Evolutionary conservation across 2,113 vertebrate genomes (phyloP).

Genomic region (Oceanodroma tethys): DNA sequence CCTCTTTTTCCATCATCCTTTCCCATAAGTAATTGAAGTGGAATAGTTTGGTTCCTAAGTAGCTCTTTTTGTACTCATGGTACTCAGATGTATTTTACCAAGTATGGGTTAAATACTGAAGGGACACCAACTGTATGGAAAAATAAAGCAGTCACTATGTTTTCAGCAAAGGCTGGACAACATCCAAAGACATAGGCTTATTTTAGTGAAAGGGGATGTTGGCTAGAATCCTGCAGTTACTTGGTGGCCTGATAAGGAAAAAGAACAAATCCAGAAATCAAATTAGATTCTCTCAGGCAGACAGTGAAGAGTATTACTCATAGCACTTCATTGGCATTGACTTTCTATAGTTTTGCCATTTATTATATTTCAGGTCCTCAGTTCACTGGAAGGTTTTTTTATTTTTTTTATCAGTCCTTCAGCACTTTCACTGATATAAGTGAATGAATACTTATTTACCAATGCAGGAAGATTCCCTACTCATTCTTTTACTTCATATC

Average conservation of each 20-base stretch:
- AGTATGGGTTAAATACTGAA: background rate
- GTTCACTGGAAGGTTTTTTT: background rate
- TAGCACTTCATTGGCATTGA: background rate
- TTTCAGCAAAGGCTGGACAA: slow-evolving; percentile 1
- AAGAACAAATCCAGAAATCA: slow-evolving; percentile 8
- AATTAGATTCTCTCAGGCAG: background rate
- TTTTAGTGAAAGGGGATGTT: background rate
- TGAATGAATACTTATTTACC: background rate
- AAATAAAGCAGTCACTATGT: background rate
- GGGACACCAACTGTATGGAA: background rate
- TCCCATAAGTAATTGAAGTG: background rate
- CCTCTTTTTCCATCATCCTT: background rate
- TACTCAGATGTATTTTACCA: background rate
- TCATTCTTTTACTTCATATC: background rate
- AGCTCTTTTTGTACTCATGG: background rate
- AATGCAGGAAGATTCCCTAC: background rate
- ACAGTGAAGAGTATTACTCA: background rate
- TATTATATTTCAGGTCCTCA: background rate
- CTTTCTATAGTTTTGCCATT: background rate
- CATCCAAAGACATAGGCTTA: background rate
- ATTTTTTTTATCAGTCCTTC: background rate
- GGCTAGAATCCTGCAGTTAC: background rate
- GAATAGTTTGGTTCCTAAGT: background rate
- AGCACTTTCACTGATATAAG: background rate
- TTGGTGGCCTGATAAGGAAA: background rate